phyloP scores from a whole-genome alignment of 2,113 vertebrate species.

The Tetraodon nigroviridis region DNA sequence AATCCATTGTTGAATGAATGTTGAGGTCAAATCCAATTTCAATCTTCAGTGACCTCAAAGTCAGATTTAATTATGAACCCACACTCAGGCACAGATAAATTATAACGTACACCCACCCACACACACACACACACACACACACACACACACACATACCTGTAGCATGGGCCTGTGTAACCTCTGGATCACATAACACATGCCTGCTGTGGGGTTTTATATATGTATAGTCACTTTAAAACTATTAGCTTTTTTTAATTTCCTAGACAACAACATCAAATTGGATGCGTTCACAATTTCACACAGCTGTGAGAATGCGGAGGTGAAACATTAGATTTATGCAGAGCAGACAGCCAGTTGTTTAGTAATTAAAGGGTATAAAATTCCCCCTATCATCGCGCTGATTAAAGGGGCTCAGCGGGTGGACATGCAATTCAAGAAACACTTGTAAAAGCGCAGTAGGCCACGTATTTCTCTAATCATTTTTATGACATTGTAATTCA shows the following conservation, averaged over 20 bases:
- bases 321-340: background rate
- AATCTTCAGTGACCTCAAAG: slow-evolving; percentile 38
- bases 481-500: background rate
- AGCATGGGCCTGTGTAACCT: slow-evolving; percentile 3
- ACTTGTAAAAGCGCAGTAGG: background rate
- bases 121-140: background rate
- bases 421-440: background rate
- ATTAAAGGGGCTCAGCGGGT: slow-evolving; percentile 5
- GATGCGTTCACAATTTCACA: too few species aligned
- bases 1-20: slow-evolving; percentile 33
- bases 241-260: too few species aligned
- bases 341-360: background rate
- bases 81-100: slow-evolving; percentile 14
- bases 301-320: background rate
- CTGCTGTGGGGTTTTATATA: background rate
- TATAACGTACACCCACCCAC: slow-evolving; percentile 6
- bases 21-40: slow-evolving; percentile 50
- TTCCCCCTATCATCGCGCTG: background rate
- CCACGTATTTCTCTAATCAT: background rate
- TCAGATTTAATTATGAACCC: slow-evolving; percentile 44
- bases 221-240: too few species aligned
- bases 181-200: background rate
- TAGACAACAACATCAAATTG: too few species aligned
- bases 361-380: background rate
- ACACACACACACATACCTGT: too few species aligned